phyloP scores from a whole-genome alignment of 2,888 invertebrate species.

The Mayetiola destructor region DNA sequence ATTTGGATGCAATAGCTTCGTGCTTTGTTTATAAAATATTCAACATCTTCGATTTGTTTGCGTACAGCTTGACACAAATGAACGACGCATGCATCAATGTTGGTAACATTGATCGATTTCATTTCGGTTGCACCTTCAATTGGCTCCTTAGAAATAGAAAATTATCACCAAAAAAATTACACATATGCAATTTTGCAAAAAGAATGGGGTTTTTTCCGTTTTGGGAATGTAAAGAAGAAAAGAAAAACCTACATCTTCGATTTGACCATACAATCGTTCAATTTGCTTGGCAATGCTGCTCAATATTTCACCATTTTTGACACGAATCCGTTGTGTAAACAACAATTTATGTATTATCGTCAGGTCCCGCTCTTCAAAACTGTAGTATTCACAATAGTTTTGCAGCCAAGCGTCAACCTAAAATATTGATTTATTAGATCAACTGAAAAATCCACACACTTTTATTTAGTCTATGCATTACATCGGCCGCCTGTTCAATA shows the following conservation, averaged over 20 bases:
- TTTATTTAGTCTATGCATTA: not conserved
- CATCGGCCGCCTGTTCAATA: not conserved
- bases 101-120: constrained; percentile 27
- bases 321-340: constrained; percentile 30
- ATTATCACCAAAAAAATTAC: not conserved
- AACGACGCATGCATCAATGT: constrained; percentile 25
- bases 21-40: constrained; percentile 33
- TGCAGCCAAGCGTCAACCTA: constrained; percentile 29
- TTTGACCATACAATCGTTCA: constrained; percentile 25
- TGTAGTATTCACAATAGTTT: constrained; percentile 27
- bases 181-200: too few species aligned
- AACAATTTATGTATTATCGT: constrained; percentile 29
- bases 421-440: not conserved
- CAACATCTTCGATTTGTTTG: constrained; percentile 30
- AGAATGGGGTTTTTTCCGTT: not conserved
- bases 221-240: not conserved
- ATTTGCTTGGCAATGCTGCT: constrained; percentile 28
- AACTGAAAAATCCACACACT: not conserved
- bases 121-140: constrained; percentile 21
- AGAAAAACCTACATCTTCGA: constrained; percentile 21
- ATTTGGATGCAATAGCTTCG: constrained; percentile 35
- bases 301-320: constrained; percentile 31
- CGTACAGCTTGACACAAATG: constrained; percentile 27
- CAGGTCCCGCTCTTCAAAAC: constrained; percentile 25
- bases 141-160: not conserved